Evolutionary conservation across 2,888 invertebrate genomes (phyloP), one percentile per base, ranked within the genome.

Genomic region (Globia sparganii): DNA sequence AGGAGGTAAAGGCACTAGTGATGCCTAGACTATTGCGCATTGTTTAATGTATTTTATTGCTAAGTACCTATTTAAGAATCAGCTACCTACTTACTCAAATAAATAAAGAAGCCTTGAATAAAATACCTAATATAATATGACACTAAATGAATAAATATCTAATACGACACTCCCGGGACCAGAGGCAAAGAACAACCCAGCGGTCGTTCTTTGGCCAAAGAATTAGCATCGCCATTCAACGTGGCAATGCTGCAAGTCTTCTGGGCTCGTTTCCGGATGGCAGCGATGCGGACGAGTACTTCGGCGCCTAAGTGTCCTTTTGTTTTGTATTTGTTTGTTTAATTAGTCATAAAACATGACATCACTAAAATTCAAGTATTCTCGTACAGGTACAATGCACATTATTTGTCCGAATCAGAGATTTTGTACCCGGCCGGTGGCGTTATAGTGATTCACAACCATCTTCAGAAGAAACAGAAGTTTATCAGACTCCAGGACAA

Each of bases 371-470:
- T 49, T 49, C 6, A 34, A 65, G 15, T 61, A 34, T 61, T 61
- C 18, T 61, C 18, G 28, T 81, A 73, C 84, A 96, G 97, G 87
- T 98, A 97, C 76, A 98, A 98, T 93, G 97, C 97, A 11, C 97
- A 98, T 91, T 98, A 97, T 89, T 94, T 98, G 75, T 97, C 97
- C 34, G 98, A 98, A 90, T 97, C 98, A 43, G 98, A 98, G 91
- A 97, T 98, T 59, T 96, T 98, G 69, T 98, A 98, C 93, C 98
- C 98, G 0, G 98, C 98, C 49, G 98, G 98, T 72, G 97, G 98
- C 71, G 98, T 98, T 1, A 94, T 99, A 69, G 97, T 98, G 0
- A 96, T 98, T 79, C 98, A 99, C 89, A 98, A 98, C 91, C 97
- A 97, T 91, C 96, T 97, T 13, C 97, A 97, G 87, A 97, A 97